phyloP scores from a whole-genome alignment of 1,140 invertebrate species.

The Ridgeia piscesae region DNA sequence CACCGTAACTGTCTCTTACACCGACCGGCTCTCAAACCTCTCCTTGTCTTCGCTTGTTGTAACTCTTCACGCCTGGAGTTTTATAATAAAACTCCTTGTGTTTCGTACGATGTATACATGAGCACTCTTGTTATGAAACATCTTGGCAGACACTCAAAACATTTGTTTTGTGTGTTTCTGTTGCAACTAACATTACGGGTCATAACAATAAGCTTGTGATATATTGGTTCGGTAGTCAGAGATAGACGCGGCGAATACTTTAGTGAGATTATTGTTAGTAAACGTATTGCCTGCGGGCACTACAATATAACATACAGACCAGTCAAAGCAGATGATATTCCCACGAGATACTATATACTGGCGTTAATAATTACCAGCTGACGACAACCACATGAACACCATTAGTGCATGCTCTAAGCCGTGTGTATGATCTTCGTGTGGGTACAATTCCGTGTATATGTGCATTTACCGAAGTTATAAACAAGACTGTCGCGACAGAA shows the following conservation, averaged over 20 bases:
- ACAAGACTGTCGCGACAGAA: background rate
- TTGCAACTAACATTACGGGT: background rate
- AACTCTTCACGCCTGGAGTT: too few relatives aligned
- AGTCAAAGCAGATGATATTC: background rate
- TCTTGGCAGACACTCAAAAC: background rate
- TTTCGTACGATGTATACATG: too few relatives aligned
- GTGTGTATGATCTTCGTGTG: background rate
- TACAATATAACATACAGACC: background rate
- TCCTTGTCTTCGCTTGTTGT: too few relatives aligned
- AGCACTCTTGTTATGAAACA: background rate
- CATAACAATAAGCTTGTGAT: background rate
- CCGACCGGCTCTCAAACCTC: too few relatives aligned
- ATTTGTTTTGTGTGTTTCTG: background rate
- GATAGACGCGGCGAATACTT: background rate
- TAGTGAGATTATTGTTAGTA: background rate
- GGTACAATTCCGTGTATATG: background rate
- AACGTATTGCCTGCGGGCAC: background rate
- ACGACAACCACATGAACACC: background rate
- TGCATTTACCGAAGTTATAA: background rate
- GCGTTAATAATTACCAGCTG: background rate
- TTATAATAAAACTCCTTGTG: too few relatives aligned
- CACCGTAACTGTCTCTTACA: too few relatives aligned
- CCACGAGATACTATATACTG: background rate
- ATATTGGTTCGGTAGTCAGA: background rate
- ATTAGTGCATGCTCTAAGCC: background rate